Conservation (phyloP, 2,113 vertebrate genomes). For the Alethe castanea region DNA sequence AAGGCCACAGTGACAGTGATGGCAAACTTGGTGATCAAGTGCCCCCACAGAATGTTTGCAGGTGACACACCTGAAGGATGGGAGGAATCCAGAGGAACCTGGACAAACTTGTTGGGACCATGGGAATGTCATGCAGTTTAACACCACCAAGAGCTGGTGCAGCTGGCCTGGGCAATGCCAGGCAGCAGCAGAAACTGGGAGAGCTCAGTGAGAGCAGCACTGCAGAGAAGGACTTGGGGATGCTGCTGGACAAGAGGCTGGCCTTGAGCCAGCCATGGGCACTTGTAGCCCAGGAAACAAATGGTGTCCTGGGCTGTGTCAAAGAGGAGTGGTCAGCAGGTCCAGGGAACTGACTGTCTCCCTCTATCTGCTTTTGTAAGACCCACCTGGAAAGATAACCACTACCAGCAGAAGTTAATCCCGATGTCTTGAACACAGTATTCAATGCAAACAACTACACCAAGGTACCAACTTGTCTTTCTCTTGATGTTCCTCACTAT, state of each 20-base stretch:
- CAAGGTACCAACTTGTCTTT: not conserved
- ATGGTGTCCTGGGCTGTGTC: not conserved
- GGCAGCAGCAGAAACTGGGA: not conserved
- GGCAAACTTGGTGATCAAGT: not conserved
- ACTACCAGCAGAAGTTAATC: not conserved
- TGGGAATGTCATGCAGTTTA: not conserved
- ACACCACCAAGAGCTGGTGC: not conserved
- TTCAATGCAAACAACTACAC: not conserved
- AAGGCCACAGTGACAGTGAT: not conserved
- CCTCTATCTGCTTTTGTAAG: not conserved
- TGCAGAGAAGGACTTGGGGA: not conserved
- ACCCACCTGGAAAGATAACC: not conserved
- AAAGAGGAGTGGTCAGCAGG: not conserved
- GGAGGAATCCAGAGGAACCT: not conserved
- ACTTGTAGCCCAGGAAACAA: not conserved
- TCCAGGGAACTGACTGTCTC: not conserved
- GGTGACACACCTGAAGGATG: not conserved
- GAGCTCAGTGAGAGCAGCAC: rapidly evolving
- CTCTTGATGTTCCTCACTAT: not conserved
- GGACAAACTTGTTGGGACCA: not conserved
- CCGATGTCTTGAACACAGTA: not conserved
- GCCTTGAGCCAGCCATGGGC: not conserved
- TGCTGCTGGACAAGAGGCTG: not conserved
- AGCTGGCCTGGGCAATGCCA: not conserved
- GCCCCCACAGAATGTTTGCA: not conserved